Conservation (phyloP, 2,888 invertebrate species). For the Deilephila elpenor region DNA sequence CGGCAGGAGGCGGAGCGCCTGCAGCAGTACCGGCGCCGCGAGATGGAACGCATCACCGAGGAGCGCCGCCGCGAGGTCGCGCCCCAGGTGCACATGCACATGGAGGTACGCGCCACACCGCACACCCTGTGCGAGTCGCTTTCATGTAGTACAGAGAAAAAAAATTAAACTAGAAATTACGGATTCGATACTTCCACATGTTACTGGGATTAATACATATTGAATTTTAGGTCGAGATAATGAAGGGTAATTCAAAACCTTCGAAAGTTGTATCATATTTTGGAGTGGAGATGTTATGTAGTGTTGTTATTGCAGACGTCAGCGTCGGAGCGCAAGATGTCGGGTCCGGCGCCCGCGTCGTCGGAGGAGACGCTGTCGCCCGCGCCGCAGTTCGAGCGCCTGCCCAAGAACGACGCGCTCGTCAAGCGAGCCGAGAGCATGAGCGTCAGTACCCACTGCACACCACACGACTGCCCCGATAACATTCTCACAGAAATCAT, state of each 20-base stretch:
- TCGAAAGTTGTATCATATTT: neutral
- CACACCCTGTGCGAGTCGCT: too few species aligned
- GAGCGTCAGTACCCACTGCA: conserved; percentile 85
- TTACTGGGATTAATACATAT: too few species aligned
- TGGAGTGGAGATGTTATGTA: neutral
- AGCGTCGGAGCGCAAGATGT: conserved; percentile 46
- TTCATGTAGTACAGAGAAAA: too few species aligned
- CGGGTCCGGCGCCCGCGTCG: conserved; percentile 44
- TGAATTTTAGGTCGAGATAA: too few species aligned
- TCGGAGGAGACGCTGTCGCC: conserved; percentile 67
- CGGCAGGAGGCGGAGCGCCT: conserved; percentile 92
- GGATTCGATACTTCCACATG: too few species aligned
- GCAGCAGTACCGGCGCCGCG: conserved; percentile 92
- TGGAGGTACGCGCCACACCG: conserved; percentile 48
- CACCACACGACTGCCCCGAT: too few species aligned
- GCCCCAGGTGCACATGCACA: conserved; percentile 46
- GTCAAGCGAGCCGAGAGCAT: conserved; percentile 96
- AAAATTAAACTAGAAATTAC: too few species aligned
- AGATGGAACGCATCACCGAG: conserved; percentile 95
- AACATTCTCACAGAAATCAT: too few species aligned
- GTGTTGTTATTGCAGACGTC: conserved; percentile 37
- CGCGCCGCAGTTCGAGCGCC: conserved; percentile 85
- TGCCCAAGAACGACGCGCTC: conserved; percentile 84
- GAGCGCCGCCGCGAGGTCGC: conserved; percentile 88
- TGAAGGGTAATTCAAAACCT: too few species aligned